Conservation (phyloP, 2,797 vertebrate species). For the Sparus aurata region DNA sequence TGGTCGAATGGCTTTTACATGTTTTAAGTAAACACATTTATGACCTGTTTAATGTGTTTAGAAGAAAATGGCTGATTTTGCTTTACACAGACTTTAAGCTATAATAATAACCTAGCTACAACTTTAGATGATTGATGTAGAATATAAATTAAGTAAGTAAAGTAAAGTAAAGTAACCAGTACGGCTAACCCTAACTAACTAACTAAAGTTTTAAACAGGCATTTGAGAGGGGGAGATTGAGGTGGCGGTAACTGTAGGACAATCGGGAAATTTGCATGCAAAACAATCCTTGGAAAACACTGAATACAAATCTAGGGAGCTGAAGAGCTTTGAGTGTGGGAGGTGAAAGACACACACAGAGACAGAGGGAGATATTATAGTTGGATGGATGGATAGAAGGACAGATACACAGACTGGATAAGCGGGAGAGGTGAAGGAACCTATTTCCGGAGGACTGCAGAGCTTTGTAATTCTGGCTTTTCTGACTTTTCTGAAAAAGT, state of each 20-base stretch:
- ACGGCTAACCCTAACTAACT: too few species aligned
- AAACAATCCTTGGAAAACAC: constrained; percentile 37
- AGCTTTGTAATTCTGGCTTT: constrained; percentile 56
- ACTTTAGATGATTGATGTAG: too few species aligned
- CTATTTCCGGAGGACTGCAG: constrained; percentile 33
- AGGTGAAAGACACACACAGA: constrained; percentile 29
- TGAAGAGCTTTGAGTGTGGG: constrained; percentile 40
- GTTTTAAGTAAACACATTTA: too few species aligned
- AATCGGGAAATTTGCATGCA: constrained; percentile 29
- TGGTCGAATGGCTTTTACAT: too few species aligned
- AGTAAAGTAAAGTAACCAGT: too few species aligned
- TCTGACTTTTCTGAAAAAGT: constrained; percentile 45
- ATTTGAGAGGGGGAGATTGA: too few species aligned
- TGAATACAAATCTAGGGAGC: constrained; percentile 27
- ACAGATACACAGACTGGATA: constrained; percentile 9
- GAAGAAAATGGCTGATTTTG: too few species aligned
- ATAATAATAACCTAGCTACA: too few species aligned
- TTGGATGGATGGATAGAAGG: constrained; percentile 16
- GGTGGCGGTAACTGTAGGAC: constrained; percentile 12
- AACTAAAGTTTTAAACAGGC: too few species aligned
- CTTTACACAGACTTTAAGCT: too few species aligned
- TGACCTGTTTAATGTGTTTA: too few species aligned
- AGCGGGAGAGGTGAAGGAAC: constrained; percentile 13
- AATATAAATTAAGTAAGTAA: too few species aligned
- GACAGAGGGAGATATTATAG: constrained; percentile 13